Evolutionary conservation across 2,888 invertebrate species (phyloP), one percentile per base, ranked within the genome.

Genomic region (Polyommatus iphigenia): DNA sequence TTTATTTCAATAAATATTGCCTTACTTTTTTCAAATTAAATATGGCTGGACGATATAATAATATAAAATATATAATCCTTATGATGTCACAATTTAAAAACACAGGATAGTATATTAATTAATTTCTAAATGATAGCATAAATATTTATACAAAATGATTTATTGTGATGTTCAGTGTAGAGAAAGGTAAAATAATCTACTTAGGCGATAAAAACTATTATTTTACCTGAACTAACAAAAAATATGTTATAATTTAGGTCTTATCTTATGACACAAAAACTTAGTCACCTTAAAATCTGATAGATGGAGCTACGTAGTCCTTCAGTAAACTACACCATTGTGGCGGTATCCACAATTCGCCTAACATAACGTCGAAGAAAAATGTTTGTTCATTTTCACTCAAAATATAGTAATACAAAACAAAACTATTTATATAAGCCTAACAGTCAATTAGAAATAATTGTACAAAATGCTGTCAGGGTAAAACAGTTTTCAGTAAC

Each of bases 401-500:
- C 15, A 67, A 67, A 29, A 15, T 75, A 50, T 24, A 29, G 24
- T 54, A 29, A 50, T 18, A 18, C 18, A n/a, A 29, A 75, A 24
- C 18, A 32, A 54, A 75, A 75, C 75, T 75, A 29, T 24, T 75
- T 1, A 1, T 18, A 18, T n/a, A 24, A 32, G 29, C 75, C 54
- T 75, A 18, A 29, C 46, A 75, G 75, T 54, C 75, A 50, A 75
- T 24, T 54, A 73, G 20, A 75, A 54, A 54, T 50, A 75, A 29
- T 75, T 75, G 75, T 75, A 75, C 75, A 54, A 75, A 75, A 75
- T 75, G 54, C 75, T 54, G 75, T 50, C 75, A 75, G 50, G 75
- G 54, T 75, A 54, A 54, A 75, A 41, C 75, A 54, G 75, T 75
- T 75, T 50, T 50, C 2, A 24, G 90, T 90, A 87, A 87, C 90